Base-by-base conservation (phyloP, 1,140 invertebrate species). In the Ceratoteleas bidentatus region DNA sequence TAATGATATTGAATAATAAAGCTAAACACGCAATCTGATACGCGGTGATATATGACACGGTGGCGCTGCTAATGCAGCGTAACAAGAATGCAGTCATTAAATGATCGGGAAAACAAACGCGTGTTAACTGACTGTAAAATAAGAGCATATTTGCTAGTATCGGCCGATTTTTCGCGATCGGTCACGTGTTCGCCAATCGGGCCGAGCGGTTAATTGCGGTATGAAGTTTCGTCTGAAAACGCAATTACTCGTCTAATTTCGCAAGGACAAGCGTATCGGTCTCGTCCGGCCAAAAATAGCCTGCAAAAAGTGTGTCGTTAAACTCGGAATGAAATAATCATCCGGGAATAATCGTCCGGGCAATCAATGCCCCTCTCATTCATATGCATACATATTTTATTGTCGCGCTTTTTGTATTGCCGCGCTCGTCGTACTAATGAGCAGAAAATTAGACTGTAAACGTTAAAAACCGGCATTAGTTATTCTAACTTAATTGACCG, bases 31-130 rank as follows among this genome's bases (percentile, higher is more conserved):
- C 53, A 57, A 79, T 49, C 76, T 72, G 76, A 79, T 79, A 72
- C 49, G 49, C 32, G 52, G 62, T 66, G 76, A 79, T 49, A 79
- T 69, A 65, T 78, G 66, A 78, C 72, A 78, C 43, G 65, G 60
- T 50, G 6, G 60, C 10, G 58, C 56, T 66, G 53, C 53, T 78
- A 72, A 72, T 78, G 57, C 50, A 64, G 70, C 69, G 61, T 70
- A 73, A 50, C 64, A 65, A 73, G 62, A 79, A 79, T 73, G 76
- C 56, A 66, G 68, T 50, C 52, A 80, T 68, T 73, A 73, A 80
- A 80, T 80, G 68, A 73, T 73, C 69, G 32, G 62, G 68, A 68
- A 72, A 73, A 68, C 62, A 73, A 68, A 80, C 62, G 68, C 49
- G 49, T 68, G 57, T 80, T 73, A 73, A 62, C 62, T 68, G 56